Base-by-base conservation (phyloP, 2,113 vertebrate genomes). In the Bagarius yarrelli region DNA sequence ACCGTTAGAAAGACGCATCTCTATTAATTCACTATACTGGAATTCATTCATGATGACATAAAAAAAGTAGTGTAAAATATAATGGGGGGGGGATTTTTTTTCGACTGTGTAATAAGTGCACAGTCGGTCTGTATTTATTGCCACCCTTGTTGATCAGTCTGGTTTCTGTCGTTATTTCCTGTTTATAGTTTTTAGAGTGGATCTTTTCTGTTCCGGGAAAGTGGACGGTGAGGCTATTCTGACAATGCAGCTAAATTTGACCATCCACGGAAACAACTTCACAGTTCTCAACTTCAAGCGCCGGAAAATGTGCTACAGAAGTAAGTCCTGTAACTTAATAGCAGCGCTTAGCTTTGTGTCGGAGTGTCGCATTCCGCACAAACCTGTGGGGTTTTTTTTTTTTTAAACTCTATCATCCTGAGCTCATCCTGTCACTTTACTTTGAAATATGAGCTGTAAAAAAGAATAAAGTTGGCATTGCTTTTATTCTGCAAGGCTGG, bases 211-310 rank as follows among this genome's bases (percentile, higher is more conserved):
- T 87, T 96, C 96, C 3, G 96, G 97, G 83, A 97, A 95, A 89
- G 91, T 98, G 19, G 96, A 98, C 82, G 95, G 94, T 57, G 98
- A 99, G 70, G 96, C 96, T 67, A 92, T 95, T 81, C 89, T 98
- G 82, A 92, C 96, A 0, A 95, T 99, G 92, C 96, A 98, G 91
- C 95, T 99, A 89, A 99, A 98, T 88, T 92, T 99, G 88, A 98
- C 96, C 80, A 88, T 94, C 79, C 93, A 94, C 55, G 91, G 95
- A 52, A 96, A 96, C 94, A 98, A 99, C 92, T 97, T 98, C 91
- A 99, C 97, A 96, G 95, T 98, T 85, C 94, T 99, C 83, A 98
- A 98, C 92, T 99, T 99, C 93, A 99, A 98, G 91, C 94, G 98
- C 86, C 98, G 98, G 96, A 99, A 99, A 98, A 97, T 98, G 95